Percentiles rank a stretch among this genome's conserved stretches.
Evolutionary conservation across 2,888 invertebrate species (phyloP).

Genomic region (Chrysomela aeneicollis): DNA sequence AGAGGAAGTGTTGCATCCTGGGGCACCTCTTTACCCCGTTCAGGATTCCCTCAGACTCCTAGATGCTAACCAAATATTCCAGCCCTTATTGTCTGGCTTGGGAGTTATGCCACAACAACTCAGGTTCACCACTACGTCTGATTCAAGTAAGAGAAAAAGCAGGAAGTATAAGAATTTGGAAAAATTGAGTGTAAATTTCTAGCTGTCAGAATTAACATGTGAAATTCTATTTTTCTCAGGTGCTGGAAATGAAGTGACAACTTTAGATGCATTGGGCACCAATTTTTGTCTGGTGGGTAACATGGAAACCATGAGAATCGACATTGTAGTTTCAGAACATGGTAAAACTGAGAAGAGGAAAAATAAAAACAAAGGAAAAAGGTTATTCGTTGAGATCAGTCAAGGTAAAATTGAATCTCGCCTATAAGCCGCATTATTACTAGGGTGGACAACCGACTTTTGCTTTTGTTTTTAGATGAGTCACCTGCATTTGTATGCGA

Average conservation of each 20-base stretch:
- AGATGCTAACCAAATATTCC: constrained; percentile 93
- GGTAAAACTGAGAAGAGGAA: constrained; percentile 72
- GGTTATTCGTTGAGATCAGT: constrained; percentile 54
- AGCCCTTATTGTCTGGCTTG: constrained; percentile 86
- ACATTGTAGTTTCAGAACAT: constrained; percentile 93
- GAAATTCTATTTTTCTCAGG: constrained; percentile 52
- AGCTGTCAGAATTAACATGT: no score
- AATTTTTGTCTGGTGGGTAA: constrained; percentile 84
- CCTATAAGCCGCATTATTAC: neutral
- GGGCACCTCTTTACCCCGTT: constrained; percentile 75
- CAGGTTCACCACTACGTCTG: constrained; percentile 60
- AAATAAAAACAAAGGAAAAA: constrained; percentile 60
- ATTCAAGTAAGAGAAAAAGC: constrained; percentile 52
- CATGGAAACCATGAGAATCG: constrained; percentile 88
- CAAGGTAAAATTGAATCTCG: constrained; percentile 41
- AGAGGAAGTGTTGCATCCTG: constrained; percentile 61
- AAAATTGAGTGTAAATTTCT: no score
- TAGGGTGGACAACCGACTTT: no score
- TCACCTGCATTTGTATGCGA: constrained; percentile 93
- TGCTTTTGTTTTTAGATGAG: constrained; percentile 63
- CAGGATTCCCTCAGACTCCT: constrained; percentile 84
- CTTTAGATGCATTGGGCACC: constrained; percentile 88
- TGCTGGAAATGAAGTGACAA: constrained; percentile 68
- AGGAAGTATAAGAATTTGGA: no score
- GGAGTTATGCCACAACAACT: constrained; percentile 93